Evolutionary conservation across 2,888 invertebrate genomes (phyloP).

Genomic region (Lasius fuliginosus): DNA sequence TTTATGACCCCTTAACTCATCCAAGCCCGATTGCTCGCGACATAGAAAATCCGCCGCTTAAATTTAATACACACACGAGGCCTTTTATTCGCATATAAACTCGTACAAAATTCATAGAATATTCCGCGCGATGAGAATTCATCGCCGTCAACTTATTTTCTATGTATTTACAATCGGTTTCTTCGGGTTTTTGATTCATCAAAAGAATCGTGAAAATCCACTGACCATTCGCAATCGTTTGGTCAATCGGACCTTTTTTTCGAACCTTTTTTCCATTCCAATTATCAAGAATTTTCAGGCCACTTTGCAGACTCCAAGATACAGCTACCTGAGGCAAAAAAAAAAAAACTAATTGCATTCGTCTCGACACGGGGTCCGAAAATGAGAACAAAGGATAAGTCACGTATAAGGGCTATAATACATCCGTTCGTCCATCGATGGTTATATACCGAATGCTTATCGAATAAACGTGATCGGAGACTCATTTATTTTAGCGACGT

Average conservation of each 20-base stretch:
- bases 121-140: background rate
- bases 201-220: background rate
- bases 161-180: background rate
- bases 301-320: too few relatives aligned
- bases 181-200: background rate
- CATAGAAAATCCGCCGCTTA: constrained; percentile 59
- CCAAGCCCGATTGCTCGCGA: constrained; percentile 68
- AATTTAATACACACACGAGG: constrained; percentile 17
- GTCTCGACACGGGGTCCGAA: background rate
- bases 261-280: background rate
- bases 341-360: constrained; percentile 3
- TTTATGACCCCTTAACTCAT: constrained; percentile 75
- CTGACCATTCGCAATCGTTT: background rate
- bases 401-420: background rate
- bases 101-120: background rate
- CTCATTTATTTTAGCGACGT: constrained; percentile 58
- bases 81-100: constrained; percentile 5
- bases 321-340: constrained; percentile 1
- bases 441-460: constrained; percentile 38
- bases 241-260: constrained; percentile 25
- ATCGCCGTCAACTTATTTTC: background rate
- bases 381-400: background rate
- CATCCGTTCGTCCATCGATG: background rate
- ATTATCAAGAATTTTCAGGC: constrained; percentile 46
- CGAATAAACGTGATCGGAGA: constrained; percentile 56